Conservation (phyloP, 2,113 vertebrate species). For the Oryzias celebensis region DNA sequence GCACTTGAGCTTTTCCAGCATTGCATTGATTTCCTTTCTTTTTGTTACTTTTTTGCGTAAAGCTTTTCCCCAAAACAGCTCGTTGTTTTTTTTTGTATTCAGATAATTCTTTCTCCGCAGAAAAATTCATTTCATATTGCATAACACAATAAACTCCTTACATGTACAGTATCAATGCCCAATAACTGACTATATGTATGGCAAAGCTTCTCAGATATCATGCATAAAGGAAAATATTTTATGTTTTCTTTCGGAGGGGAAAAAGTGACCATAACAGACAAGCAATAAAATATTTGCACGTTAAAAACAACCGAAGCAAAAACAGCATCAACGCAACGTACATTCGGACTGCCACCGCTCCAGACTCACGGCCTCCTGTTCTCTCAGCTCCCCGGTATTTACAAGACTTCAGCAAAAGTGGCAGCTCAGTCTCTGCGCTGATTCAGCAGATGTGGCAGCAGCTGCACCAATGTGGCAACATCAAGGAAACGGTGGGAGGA, state of each 20-base stretch:
- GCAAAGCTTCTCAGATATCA: constrained; percentile 84
- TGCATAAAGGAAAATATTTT: constrained; percentile 86
- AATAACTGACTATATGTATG: constrained; percentile 85
- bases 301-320: constrained; percentile 65
- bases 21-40: constrained; percentile 44
- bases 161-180: constrained; percentile 92
- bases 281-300: constrained; percentile 77
- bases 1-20: constrained; percentile 80
- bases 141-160: constrained; percentile 83
- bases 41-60: constrained; percentile 32
- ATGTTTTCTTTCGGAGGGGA: constrained; percentile 70
- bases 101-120: constrained; percentile 65
- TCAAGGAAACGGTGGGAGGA: constrained; percentile 50
- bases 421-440: constrained; percentile 14
- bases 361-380: constrained; percentile 24
- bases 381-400: no score
- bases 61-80: constrained; percentile 33
- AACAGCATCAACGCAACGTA: constrained; percentile 81
- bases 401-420: no score
- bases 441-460: constrained; percentile 46
- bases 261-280: constrained; percentile 81
- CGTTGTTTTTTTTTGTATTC: constrained; percentile 67
- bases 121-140: constrained; percentile 83
- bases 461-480: constrained; percentile 48
- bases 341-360: constrained; percentile 76